Evolutionary conservation across 1,140 invertebrate species (phyloP).

Genomic region (Drepana arcuata): DNA sequence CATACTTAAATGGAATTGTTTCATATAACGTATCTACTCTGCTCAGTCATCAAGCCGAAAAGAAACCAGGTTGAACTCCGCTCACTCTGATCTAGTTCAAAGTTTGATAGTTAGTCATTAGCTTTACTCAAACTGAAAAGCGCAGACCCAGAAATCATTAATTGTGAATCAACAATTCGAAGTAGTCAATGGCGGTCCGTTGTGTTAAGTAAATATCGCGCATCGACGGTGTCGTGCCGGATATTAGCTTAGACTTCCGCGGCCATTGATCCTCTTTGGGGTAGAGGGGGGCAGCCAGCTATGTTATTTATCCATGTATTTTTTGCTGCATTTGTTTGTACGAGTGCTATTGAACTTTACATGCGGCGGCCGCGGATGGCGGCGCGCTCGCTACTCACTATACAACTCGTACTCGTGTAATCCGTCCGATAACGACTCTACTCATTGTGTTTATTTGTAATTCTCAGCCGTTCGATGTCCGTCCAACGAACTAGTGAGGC

Average conservation of each 20-base stretch:
- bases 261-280: conserved; percentile 35
- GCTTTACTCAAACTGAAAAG: too few relatives aligned
- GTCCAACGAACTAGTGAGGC: conserved; percentile 40
- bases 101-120: too few relatives aligned
- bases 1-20: too few relatives aligned
- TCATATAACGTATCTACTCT: too few relatives aligned
- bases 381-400: conserved; percentile 20
- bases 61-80: too few relatives aligned
- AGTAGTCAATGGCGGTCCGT: too few relatives aligned
- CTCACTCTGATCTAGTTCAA: too few relatives aligned
- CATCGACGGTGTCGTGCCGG: conserved; percentile 22
- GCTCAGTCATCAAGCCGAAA: too few relatives aligned
- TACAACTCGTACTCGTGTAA: conserved; percentile 48
- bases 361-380: conserved; percentile 9
- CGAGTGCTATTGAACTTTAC: conserved; percentile 35
- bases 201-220: background rate
- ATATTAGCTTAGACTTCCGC: conserved; percentile 42
- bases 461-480: conserved; percentile 29
- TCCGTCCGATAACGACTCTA: conserved; percentile 46
- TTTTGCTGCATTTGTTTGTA: conserved; percentile 24
- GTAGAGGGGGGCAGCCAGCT: conserved; percentile 30
- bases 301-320: conserved; percentile 32
- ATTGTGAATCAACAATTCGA: too few relatives aligned
- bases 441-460: conserved; percentile 52
- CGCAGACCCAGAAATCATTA: too few relatives aligned